These are phyloP conservation scores for Rhyzopertha dominica DNA, from an alignment of 1,140 invertebrate species.

Conservation along the genomic window DNA sequence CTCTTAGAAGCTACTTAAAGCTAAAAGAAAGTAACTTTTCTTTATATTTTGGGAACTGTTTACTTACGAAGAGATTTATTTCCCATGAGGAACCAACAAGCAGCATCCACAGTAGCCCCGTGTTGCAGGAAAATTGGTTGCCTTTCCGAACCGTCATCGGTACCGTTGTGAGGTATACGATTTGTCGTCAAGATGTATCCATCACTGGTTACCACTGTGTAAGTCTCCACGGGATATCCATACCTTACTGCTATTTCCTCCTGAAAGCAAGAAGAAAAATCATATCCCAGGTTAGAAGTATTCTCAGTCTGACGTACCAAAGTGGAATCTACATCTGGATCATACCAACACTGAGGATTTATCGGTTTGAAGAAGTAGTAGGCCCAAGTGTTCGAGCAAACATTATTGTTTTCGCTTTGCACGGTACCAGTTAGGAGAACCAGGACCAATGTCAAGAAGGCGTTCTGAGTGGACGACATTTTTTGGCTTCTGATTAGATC, in stretches of 20 bases:
- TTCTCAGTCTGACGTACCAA: too few relatives aligned
- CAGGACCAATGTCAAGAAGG: too few relatives aligned
- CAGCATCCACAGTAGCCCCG: constrained; percentile 53
- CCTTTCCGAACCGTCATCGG: constrained; percentile 2
- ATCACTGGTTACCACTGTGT: constrained; percentile 50
- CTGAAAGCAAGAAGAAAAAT: too few relatives aligned
- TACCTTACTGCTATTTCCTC: constrained; percentile 26
- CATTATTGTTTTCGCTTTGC: too few relatives aligned
- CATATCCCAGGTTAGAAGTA: too few relatives aligned
- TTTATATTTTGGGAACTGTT: too few relatives aligned
- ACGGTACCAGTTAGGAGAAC: too few relatives aligned
- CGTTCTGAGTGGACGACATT: too few relatives aligned
- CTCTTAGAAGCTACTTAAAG: too few relatives aligned
- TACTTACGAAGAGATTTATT: constrained; percentile 31
- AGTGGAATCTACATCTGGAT: constrained; percentile 23
- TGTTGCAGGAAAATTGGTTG: constrained; percentile 58
- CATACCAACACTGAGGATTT: constrained; percentile 30
- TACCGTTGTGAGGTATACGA: constrained; percentile 11
- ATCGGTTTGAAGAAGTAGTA: constrained; percentile 23
- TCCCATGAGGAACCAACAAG: constrained; percentile 54
- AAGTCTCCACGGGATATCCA: constrained; percentile 38
- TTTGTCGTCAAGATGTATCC: constrained; percentile 50
- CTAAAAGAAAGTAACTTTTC: too few relatives aligned
- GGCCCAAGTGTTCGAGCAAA: constrained; percentile 24
- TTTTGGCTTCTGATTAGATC: too few relatives aligned